These are phyloP conservation scores for Nomada fabriciana DNA, from an alignment of 2,888 invertebrate genomes.

Conservation along the genomic window DNA sequence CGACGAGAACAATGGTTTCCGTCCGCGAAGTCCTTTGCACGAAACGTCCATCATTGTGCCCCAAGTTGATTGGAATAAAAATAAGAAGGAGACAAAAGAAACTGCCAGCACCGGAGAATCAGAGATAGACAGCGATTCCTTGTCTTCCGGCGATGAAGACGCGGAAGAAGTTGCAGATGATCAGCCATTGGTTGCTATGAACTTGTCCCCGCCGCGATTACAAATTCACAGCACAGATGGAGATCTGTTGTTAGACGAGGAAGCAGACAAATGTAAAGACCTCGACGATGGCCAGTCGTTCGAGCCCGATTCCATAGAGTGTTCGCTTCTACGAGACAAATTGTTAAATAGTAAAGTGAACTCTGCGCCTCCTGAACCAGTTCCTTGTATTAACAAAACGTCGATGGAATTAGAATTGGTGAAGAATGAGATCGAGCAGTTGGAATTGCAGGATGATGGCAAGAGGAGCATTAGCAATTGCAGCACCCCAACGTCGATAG, in stretches of 20 bases:
- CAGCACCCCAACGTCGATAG: constrained; percentile 86
- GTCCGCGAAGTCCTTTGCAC: constrained; percentile 87
- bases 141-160: constrained; percentile 84
- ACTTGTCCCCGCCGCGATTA: constrained; percentile 88
- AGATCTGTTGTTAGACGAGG: constrained; percentile 86
- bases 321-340: constrained; percentile 60
- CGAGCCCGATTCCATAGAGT: constrained; percentile 83
- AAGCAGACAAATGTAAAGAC: constrained; percentile 65
- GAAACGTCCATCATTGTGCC: constrained; percentile 89
- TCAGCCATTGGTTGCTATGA: constrained; percentile 64
- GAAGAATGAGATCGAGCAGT: constrained; percentile 78
- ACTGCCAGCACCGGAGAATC: constrained; percentile 78
- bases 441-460: constrained; percentile 74
- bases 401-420: constrained; percentile 74
- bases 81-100: constrained; percentile 82
- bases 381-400: constrained; percentile 10
- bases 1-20: constrained; percentile 68
- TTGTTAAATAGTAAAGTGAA: neutral
- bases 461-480: constrained; percentile 83
- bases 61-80: constrained; percentile 86
- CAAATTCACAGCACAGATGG: constrained; percentile 91
- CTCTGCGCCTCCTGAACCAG: neutral
- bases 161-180: constrained; percentile 74
- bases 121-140: constrained; percentile 88
- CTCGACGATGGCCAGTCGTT: constrained; percentile 70